Evolutionary conservation across 2,797 vertebrate genomes (phyloP).

Genomic region (Coreius guichenoti): DNA sequence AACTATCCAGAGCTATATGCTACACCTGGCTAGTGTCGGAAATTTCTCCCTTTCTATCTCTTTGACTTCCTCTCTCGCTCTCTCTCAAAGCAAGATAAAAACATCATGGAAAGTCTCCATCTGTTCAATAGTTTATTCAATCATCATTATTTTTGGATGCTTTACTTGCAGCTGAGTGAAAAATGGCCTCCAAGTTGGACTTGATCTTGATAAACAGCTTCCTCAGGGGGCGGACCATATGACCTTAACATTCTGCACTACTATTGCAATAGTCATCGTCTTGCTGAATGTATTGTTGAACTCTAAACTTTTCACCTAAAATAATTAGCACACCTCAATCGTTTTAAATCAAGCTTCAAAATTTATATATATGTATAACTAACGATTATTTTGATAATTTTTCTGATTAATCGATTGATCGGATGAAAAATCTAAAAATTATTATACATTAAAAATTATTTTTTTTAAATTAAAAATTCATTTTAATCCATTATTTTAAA

Average conservation of each 20-base stretch:
- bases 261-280: neutral
- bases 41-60: neutral
- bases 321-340: neutral
- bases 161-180: constrained; percentile 49
- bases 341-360: neutral
- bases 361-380: too few relatives aligned
- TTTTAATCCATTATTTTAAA: too few relatives aligned
- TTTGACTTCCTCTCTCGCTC: neutral
- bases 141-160: constrained; percentile 51
- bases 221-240: neutral
- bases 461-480: too few relatives aligned
- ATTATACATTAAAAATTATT: too few relatives aligned
- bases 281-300: neutral
- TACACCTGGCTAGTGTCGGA: constrained; percentile 58
- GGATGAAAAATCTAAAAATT: too few relatives aligned
- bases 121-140: constrained; percentile 57
- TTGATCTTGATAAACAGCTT: constrained; percentile 47
- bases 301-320: neutral
- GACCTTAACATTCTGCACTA: neutral
- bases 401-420: too few relatives aligned
- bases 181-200: constrained; percentile 49
- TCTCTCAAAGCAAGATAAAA: neutral
- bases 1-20: constrained; percentile 35
- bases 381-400: too few relatives aligned
- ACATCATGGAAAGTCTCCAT: constrained; percentile 54